Percentiles rank a stretch among this genome's conserved stretches.
These are phyloP conservation scores for Smittia aterrima DNA, from an alignment of 2,888 invertebrate species.

Conservation along the genomic window DNA sequence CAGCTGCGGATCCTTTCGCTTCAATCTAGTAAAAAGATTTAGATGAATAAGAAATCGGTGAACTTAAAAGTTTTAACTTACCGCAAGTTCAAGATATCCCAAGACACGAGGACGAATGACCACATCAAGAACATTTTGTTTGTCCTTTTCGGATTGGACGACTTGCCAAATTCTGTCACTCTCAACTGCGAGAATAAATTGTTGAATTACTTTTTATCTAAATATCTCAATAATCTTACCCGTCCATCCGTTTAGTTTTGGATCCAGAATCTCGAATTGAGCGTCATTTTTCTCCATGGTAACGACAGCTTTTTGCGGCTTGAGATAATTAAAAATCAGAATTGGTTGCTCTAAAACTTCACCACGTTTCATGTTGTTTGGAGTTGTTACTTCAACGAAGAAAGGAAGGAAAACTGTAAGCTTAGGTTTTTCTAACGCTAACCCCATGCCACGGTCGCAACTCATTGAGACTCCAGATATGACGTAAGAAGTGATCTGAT, in stretches of 20 bases:
- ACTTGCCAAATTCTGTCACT: background rate
- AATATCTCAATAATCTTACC: no score
- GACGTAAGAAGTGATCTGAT: slow-evolving; percentile 81
- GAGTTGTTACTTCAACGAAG: slow-evolving; percentile 81
- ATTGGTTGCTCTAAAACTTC: slow-evolving; percentile 87
- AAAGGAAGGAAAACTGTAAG: slow-evolving; percentile 77
- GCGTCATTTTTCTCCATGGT: no score
- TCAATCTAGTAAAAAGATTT: background rate
- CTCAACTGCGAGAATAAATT: no score
- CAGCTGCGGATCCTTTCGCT: background rate
- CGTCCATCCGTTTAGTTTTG: no score
- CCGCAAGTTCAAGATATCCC: background rate
- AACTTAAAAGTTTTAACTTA: background rate
- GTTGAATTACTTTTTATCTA: no score
- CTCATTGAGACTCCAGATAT: slow-evolving; percentile 80
- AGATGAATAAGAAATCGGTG: background rate
- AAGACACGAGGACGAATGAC: no score
- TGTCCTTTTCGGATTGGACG: background rate
- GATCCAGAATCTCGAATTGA: no score
- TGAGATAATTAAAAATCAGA: slow-evolving; percentile 84
- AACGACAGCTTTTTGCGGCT: slow-evolving; percentile 74
- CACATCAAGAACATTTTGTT: background rate
- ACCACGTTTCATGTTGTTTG: slow-evolving; percentile 82
- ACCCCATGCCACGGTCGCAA: slow-evolving; percentile 71
- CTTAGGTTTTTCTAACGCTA: slow-evolving; percentile 65